Evolutionary conservation across 2,888 invertebrate species (phyloP).

Genomic region (Halictus ligatus): DNA sequence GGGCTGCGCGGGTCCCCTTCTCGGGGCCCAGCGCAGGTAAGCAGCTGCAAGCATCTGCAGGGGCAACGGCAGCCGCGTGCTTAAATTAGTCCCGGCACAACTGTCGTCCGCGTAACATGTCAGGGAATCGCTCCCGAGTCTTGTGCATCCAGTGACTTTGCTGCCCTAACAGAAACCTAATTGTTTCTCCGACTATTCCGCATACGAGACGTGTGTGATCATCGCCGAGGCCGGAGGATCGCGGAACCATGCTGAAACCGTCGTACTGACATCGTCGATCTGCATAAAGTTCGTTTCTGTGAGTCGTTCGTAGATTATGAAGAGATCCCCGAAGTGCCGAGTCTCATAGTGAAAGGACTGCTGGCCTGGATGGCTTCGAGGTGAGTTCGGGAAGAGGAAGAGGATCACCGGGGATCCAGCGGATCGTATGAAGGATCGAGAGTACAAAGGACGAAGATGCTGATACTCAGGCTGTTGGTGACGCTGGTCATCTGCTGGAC

Average conservation of each 20-base stretch:
- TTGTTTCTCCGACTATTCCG: neutral
- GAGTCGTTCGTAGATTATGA: conserved; percentile 9
- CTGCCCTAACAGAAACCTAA: neutral
- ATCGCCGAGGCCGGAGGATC: neutral
- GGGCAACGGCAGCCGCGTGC: conserved; percentile 74
- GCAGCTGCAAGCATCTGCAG: conserved; percentile 78
- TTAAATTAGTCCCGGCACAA: conserved; percentile 84
- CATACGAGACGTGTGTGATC: neutral
- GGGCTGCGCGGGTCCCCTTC: conserved; percentile 57
- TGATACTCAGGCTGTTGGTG: conserved; percentile 70
- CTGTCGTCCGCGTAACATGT: conserved; percentile 82
- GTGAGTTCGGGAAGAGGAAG: neutral
- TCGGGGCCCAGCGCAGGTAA: conserved; percentile 76
- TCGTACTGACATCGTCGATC: neutral
- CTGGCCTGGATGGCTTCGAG: conserved; percentile 16
- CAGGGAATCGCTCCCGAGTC: conserved; percentile 47
- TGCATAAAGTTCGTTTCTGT: neutral
- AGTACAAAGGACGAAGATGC: conserved; percentile 72
- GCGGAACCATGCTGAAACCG: neutral
- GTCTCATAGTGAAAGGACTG: neutral
- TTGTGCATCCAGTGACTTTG: neutral
- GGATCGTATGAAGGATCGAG: conserved; percentile 60
- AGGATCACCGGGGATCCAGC: conserved; percentile 2
- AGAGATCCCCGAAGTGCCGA: neutral
- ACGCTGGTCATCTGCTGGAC: conserved; percentile 69